A percentile compares a stretch with the other conserved stretches of the same genome.
phyloP scores from a whole-genome alignment of 2,113 vertebrate genomes.

The Cricetomys ansorgei region DNA sequence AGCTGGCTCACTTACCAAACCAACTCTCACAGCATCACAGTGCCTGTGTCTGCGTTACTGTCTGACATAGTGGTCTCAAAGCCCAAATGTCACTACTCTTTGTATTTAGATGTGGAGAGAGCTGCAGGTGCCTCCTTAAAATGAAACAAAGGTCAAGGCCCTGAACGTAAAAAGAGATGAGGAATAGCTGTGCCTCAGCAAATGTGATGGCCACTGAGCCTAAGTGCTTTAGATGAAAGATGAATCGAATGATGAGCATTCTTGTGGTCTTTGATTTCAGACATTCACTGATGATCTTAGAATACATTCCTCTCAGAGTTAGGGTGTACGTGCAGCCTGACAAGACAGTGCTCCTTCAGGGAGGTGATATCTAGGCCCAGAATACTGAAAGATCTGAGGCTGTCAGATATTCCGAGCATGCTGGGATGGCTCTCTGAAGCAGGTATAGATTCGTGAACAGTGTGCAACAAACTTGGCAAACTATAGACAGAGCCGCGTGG shows the following conservation, averaged over 20 bases:
- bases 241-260: background rate
- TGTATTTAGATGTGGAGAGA: background rate
- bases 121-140: background rate
- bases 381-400: background rate
- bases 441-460: background rate
- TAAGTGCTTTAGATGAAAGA: background rate
- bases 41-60: background rate
- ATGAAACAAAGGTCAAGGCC: background rate
- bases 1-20: background rate
- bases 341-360: background rate
- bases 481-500: background rate
- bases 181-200: background rate
- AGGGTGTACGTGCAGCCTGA: accelerated
- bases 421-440: background rate
- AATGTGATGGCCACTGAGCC: background rate
- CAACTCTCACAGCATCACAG: background rate
- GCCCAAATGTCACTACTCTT: background rate
- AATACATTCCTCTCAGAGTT: background rate
- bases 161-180: background rate
- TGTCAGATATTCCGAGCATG: background rate
- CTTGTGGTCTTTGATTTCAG: background rate
- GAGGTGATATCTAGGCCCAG: background rate
- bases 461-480: background rate
- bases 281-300: background rate
- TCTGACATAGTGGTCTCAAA: no score